Conservation (phyloP, 2,797 vertebrate genomes). For the Mormyrops boulengeri region DNA sequence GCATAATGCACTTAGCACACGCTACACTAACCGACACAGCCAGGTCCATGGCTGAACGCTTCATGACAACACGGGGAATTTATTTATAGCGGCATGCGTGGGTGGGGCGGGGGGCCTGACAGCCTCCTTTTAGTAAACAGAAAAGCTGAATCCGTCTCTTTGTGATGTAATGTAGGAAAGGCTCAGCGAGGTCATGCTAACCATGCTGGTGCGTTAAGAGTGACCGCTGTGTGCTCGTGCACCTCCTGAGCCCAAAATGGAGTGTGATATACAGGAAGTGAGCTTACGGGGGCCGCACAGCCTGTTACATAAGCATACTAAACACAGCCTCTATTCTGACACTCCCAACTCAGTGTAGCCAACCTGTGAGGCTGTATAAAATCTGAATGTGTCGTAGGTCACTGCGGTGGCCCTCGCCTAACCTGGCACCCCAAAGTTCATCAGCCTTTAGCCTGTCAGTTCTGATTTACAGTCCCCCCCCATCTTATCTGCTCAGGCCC, state of each 20-base stretch:
- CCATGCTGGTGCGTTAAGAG: background rate
- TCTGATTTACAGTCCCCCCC: background rate
- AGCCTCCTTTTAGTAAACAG: background rate
- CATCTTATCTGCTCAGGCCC: background rate
- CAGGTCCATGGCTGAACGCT: background rate
- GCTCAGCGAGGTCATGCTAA: background rate
- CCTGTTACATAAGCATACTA: background rate
- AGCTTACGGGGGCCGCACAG: background rate
- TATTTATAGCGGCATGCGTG: background rate
- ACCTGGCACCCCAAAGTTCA: background rate
- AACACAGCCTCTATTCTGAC: background rate
- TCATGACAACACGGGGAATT: background rate
- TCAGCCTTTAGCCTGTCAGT: background rate
- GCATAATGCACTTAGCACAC: background rate
- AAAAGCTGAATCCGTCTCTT: background rate
- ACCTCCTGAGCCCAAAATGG: background rate
- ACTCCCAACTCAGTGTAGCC: background rate
- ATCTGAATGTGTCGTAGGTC: background rate
- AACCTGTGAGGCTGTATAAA: background rate
- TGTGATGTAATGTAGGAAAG: background rate
- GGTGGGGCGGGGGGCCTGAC: background rate
- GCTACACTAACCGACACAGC: background rate
- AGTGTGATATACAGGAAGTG: background rate
- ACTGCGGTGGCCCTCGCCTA: background rate
- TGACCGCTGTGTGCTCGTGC: too few species aligned